Evolutionary conservation across 1,140 invertebrate species (phyloP), one percentile per base, ranked within the genome.

Genomic region (Ptiloglossa arizonensis): DNA sequence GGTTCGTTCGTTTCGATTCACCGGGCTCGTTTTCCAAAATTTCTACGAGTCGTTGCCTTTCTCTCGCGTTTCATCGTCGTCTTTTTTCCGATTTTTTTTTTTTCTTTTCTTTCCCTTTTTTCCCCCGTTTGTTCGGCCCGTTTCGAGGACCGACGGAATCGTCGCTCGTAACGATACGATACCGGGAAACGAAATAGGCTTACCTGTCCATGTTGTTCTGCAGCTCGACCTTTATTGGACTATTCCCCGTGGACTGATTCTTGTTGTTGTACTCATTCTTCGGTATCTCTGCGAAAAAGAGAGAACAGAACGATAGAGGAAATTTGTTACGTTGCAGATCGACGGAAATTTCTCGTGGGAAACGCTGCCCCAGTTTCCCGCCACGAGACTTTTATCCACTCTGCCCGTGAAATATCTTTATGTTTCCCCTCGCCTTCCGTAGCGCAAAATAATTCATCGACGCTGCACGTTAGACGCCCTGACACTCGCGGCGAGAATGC

Each of bases 261-360:
- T 97, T 97, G 93, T 97, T 97, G 91, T 97, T 96, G 93, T 97
- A 96, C 89, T 96, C 96, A 94, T 96, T 97, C 93, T 97, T 97
- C 92, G 96, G 96, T 89, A 96, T 96, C 94, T 97, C 97, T 96
- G 94, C 52, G 77, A 86, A 63, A 73, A 52, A 69, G 80, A 93
- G 93, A 86, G 80, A 90, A 86, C 81, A 63, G 44, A 67, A 75
- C 59, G 73, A 81, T 82, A 75, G 44, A 79, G 59, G 69, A 41
- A 70, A 78, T 79, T 83, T 70, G 63, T 79, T 79, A 68, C 63
- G 74, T 67, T 52, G 75, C 75, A 62, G 70, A 79, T 83, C 76
- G 81, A 67, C 54, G 75, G 59, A 72, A 83, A 83, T 83, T 83
- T 83, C 74, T 81, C 74, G 54, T 81, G 79, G 80, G 81, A 81